phyloP scores from a whole-genome alignment of 2,888 invertebrate genomes.

The Eupithecia inturbata region DNA sequence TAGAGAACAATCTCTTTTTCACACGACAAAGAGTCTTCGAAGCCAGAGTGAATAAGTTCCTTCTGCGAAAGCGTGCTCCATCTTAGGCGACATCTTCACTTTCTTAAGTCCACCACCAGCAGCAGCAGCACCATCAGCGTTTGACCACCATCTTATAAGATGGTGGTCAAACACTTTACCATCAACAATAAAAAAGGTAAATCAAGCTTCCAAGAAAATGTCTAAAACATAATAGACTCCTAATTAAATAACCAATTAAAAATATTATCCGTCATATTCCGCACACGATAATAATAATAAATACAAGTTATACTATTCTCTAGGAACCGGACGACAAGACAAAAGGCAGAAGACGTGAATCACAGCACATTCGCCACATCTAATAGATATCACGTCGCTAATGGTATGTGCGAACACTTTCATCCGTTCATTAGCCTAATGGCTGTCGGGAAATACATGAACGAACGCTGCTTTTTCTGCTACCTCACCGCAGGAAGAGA shows the following conservation, averaged over 20 bases:
- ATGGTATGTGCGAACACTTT: slow-evolving; percentile 44
- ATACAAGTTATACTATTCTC: not conserved
- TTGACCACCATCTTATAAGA: too few species aligned
- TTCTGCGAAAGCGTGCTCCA: too few species aligned
- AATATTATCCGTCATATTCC: not conserved
- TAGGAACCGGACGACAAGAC: slow-evolving; percentile 16
- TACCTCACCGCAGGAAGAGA: slow-evolving; percentile 9
- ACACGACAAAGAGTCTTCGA: too few species aligned
- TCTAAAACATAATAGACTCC: not conserved
- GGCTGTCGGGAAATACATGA: slow-evolving; percentile 39
- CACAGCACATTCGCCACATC: slow-evolving; percentile 38
- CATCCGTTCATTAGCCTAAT: slow-evolving; percentile 49
- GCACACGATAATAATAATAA: not conserved
- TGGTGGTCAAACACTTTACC: too few species aligned
- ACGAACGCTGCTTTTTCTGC: slow-evolving; percentile 42
- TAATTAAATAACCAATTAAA: not conserved
- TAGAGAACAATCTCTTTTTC: too few species aligned
- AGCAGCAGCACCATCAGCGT: too few species aligned
- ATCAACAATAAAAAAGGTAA: not conserved
- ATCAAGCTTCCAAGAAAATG: not conserved
- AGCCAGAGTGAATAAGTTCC: too few species aligned
- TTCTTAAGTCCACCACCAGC: too few species aligned
- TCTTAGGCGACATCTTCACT: too few species aligned
- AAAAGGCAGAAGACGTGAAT: slow-evolving; percentile 31
- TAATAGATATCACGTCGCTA: slow-evolving; percentile 42